These are phyloP conservation scores for Bovichtus variegatus DNA, from an alignment of 2,797 vertebrate genomes.

Conservation along the genomic window DNA sequence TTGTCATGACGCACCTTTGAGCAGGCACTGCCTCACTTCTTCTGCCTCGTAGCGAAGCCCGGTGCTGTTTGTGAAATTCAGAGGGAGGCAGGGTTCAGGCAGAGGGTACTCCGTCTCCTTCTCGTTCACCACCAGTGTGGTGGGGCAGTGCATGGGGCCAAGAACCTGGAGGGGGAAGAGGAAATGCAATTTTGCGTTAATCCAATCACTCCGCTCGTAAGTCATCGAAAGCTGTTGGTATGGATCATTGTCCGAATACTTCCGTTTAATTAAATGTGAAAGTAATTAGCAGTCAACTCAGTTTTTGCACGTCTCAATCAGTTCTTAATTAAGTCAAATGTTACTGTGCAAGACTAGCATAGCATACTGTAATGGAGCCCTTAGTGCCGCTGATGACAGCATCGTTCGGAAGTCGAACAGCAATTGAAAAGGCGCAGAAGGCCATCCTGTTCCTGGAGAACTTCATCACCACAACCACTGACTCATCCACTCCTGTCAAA, in stretches of 20 bases:
- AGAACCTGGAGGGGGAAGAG: constrained; percentile 58
- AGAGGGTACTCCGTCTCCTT: constrained; percentile 65
- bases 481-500: constrained; percentile 84
- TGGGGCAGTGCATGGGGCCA: constrained; percentile 79
- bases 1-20: constrained; percentile 74
- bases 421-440: constrained; percentile 79
- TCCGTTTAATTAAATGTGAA: constrained; percentile 54
- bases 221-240: constrained; percentile 9
- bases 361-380: constrained; percentile 81
- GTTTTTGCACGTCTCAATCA: constrained; percentile 35
- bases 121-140: constrained; percentile 71
- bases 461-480: constrained; percentile 81
- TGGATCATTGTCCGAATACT: constrained; percentile 21
- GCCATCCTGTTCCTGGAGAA: constrained; percentile 84
- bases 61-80: constrained; percentile 79
- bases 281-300: constrained; percentile 37
- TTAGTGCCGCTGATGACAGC: constrained; percentile 81
- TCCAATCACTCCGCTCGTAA: constrained; percentile 13
- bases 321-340: constrained; percentile 55
- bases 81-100: constrained; percentile 69
- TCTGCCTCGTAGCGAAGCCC: constrained; percentile 85
- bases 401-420: constrained; percentile 73
- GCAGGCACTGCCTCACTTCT: constrained; percentile 85
- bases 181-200: neutral
- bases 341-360: constrained; percentile 9